These are phyloP conservation scores for Drosophila neonasuta DNA, from an alignment of 2,888 invertebrate genomes.

Conservation along the genomic window DNA sequence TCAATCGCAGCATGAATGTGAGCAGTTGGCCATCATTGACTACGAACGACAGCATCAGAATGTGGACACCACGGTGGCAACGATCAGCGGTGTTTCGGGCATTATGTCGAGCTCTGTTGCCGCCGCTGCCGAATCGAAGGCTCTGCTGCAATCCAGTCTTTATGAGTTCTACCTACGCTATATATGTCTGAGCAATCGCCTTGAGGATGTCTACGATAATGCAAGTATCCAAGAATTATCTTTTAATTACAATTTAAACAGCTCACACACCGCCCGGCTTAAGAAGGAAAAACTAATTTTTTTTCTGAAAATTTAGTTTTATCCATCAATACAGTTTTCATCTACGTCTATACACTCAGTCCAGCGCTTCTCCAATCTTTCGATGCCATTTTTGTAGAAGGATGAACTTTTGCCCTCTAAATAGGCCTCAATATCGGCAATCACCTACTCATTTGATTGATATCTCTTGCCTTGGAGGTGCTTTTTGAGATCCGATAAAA, in stretches of 20 bases:
- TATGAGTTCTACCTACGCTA: slow-evolving; percentile 91
- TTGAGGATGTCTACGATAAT: slow-evolving; percentile 92
- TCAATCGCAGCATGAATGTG: slow-evolving; percentile 84
- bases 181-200: slow-evolving; percentile 87
- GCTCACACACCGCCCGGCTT: too few relatives aligned
- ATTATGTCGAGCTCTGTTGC: slow-evolving; percentile 59
- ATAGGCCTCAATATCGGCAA: too few relatives aligned
- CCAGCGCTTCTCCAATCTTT: too few relatives aligned
- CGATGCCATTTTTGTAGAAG: too few relatives aligned
- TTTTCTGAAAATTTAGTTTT: too few relatives aligned
- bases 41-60: slow-evolving; percentile 86
- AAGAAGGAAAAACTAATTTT: too few relatives aligned
- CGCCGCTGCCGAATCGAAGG: slow-evolving; percentile 82
- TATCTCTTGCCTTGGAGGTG: too few relatives aligned
- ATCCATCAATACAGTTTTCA: too few relatives aligned
- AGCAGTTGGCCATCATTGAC: slow-evolving; percentile 80
- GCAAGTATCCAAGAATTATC: slow-evolving; percentile 33
- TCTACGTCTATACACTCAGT: too few relatives aligned
- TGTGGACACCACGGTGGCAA: slow-evolving; percentile 75
- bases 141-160: slow-evolving; percentile 83
- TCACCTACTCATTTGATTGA: too few relatives aligned
- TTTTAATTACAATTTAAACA: neutral
- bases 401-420: too few relatives aligned
- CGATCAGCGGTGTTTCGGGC: slow-evolving; percentile 83
- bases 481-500: too few relatives aligned